These are phyloP conservation scores for Dendrocincla fuliginosa DNA, from an alignment of 2,797 vertebrate genomes.

Conservation along the genomic window DNA sequence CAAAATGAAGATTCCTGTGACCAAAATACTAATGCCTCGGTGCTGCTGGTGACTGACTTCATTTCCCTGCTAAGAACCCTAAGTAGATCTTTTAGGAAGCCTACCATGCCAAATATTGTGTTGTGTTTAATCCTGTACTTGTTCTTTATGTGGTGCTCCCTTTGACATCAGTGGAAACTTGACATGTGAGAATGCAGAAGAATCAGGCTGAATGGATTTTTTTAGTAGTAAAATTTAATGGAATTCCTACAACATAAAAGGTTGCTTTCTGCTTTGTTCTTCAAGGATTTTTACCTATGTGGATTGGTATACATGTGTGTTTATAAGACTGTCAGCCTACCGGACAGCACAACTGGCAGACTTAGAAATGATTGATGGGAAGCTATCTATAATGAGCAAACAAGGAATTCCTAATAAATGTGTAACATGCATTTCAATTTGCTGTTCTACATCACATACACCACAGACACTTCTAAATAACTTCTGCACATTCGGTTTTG, in stretches of 20 bases:
- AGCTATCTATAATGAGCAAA: not conserved
- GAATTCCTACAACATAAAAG: not conserved
- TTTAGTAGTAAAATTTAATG: not conserved
- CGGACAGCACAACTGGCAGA: not conserved
- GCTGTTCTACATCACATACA: not conserved
- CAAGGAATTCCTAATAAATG: not conserved
- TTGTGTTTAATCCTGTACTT: not conserved
- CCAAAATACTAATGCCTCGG: not conserved
- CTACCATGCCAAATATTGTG: not conserved
- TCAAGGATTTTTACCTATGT: not conserved
- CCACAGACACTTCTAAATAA: not conserved
- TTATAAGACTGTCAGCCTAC: not conserved
- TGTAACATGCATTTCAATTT: not conserved
- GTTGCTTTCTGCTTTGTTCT: not conserved
- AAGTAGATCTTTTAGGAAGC: not conserved
- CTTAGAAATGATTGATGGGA: not conserved
- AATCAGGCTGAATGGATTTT: not conserved
- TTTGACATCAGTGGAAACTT: conserved; percentile 17
- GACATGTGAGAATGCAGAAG: not conserved
- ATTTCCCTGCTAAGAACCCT: not conserved
- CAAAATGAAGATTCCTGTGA: not conserved
- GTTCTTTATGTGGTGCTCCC: not conserved
- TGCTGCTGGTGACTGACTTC: not conserved
- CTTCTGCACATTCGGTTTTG: not conserved
- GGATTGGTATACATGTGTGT: not conserved